phyloP scores from a whole-genome alignment of 2,888 invertebrate genomes.

The Leptarthrus brevirostris region DNA sequence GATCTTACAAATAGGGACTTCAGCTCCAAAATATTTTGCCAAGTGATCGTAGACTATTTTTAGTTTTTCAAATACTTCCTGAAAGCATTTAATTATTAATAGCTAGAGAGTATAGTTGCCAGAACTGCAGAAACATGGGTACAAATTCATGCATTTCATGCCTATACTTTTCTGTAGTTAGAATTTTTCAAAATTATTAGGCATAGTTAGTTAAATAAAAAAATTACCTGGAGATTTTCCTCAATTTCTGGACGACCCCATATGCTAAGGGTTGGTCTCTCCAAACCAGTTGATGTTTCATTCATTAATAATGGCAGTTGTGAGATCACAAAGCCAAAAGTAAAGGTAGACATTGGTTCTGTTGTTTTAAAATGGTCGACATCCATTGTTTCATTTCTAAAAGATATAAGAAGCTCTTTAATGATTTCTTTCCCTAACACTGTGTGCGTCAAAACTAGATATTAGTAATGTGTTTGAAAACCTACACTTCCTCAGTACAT shows the following conservation, averaged over 20 bases:
- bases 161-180: no score
- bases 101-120: no score
- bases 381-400: no score
- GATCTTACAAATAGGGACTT: slow-evolving; percentile 75
- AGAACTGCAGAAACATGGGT: no score
- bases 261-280: slow-evolving; percentile 63
- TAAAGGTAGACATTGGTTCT: slow-evolving; percentile 81
- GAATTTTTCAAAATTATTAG: no score
- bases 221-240: slow-evolving; percentile 65
- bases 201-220: no score
- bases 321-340: slow-evolving; percentile 78
- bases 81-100: slow-evolving; percentile 59
- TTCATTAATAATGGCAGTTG: slow-evolving; percentile 68
- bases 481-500: slow-evolving; percentile 73
- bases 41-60: slow-evolving; percentile 71
- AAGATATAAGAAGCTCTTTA: no score
- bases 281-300: slow-evolving; percentile 54
- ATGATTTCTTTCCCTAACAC: no score
- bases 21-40: slow-evolving; percentile 74
- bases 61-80: slow-evolving; percentile 72
- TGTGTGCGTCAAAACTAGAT: no score
- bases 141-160: no score
- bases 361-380: slow-evolving; percentile 78
- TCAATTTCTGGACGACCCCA: slow-evolving; percentile 68
- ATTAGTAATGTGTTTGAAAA: slow-evolving; percentile 56